A percentile compares a stretch with the other conserved stretches of the same genome.
phyloP scores from a whole-genome alignment of 1,140 invertebrate genomes.

The Sesamia nonagrioides region DNA sequence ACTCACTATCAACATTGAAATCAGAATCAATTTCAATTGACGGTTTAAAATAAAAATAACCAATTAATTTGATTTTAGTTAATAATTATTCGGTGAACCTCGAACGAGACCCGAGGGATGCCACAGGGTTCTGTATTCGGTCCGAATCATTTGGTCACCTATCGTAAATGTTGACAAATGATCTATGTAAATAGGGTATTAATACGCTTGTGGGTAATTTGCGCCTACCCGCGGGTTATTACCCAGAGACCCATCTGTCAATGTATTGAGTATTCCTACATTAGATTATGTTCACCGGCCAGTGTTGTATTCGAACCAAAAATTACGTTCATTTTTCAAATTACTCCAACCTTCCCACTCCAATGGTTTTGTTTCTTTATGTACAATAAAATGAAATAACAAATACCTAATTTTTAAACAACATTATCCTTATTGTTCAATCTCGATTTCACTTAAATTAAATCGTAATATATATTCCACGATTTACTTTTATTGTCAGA shows the following conservation, averaged over 20 bases:
- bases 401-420: too few species aligned
- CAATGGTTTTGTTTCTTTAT: neutral
- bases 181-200: constrained; percentile 36
- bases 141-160: constrained; percentile 19
- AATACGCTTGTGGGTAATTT: constrained; percentile 35
- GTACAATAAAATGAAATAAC: too few species aligned
- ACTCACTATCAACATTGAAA: neutral
- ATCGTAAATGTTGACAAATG: constrained; percentile 41
- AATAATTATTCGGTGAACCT: constrained; percentile 4
- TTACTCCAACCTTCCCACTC: neutral
- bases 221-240: constrained; percentile 5
- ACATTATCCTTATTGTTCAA: too few species aligned
- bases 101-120: constrained; percentile 9
- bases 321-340: neutral
- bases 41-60: too few species aligned
- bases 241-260: constrained; percentile 34
- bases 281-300: neutral
- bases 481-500: too few species aligned
- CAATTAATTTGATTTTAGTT: neutral
- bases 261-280: neutral
- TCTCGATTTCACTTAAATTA: too few species aligned
- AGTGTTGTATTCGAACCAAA: neutral
- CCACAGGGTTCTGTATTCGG: constrained; percentile 8
- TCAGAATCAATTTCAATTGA: neutral
- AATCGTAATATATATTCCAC: too few species aligned